Conservation (phyloP, 2,888 invertebrate species). For the Anaspis maculata region DNA sequence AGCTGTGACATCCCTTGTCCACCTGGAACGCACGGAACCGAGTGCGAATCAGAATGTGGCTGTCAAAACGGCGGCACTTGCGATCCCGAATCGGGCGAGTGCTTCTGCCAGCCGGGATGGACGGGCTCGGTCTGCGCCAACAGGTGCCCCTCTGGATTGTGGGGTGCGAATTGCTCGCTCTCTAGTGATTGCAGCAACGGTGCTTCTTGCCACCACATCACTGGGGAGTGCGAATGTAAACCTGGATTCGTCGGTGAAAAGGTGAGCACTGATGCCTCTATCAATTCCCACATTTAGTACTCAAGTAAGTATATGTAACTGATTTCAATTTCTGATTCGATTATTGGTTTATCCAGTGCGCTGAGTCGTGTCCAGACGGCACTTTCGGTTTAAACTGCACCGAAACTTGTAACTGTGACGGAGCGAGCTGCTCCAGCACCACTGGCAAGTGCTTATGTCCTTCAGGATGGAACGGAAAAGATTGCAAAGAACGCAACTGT, state of each 20-base stretch:
- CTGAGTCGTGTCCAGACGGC: constrained; percentile 63
- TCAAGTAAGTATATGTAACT: too few species aligned
- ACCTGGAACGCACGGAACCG: constrained; percentile 73
- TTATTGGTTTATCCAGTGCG: constrained; percentile 49
- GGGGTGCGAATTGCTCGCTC: constrained; percentile 47
- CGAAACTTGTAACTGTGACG: constrained; percentile 67
- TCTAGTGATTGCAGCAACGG: constrained; percentile 52
- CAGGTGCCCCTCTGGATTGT: constrained; percentile 48
- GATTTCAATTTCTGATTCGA: too few species aligned
- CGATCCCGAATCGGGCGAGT: constrained; percentile 68
- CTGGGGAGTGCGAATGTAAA: constrained; percentile 47
- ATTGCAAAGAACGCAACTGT: constrained; percentile 61
- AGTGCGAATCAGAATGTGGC: constrained; percentile 74
- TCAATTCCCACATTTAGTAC: too few species aligned
- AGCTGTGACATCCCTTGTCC: constrained; percentile 67
- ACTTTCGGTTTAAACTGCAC: constrained; percentile 67
- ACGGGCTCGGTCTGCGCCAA: constrained; percentile 65
- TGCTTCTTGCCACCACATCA: constrained; percentile 50
- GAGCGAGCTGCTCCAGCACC: constrained; percentile 58
- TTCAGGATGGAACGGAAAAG: constrained; percentile 65
- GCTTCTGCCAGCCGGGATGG: constrained; percentile 75
- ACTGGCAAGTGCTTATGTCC: constrained; percentile 68
- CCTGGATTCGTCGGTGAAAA: constrained; percentile 48
- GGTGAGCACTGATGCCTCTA: too few species aligned
- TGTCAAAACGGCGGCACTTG: constrained; percentile 85